Evolutionary conservation across 2,888 invertebrate species (phyloP), one percentile per base, ranked within the genome.

Genomic region (Artemia sp.): DNA sequence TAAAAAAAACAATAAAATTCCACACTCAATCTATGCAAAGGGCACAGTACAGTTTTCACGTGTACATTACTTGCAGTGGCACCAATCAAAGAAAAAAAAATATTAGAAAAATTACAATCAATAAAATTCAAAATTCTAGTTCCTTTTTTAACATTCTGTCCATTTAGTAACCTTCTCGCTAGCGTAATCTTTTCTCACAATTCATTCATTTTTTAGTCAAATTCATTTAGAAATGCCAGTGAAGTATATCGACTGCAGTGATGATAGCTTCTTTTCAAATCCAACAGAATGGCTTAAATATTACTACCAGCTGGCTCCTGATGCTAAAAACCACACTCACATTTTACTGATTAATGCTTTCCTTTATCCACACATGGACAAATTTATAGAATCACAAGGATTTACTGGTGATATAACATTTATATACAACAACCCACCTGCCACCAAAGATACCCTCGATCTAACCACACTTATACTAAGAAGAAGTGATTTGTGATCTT

Each of bases 401-500:
- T 58, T 58, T 10, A 58, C 64, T 19, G 64, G 64, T 10, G 64
- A 58, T 9, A 10, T 58, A 24, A 24, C n/a, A 10, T 58, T 58
- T 58, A n/a, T 58, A n/a, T 58, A 58, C 64, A 58, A 58, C 64
- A 58, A n/a, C 64, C 64, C 64, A 19, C 24, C 24, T 10, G 64
- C 24, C 14, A 58, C n/a, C 64, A 24, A 58, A 24, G n/a, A 58
- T 58, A 24, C 64, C 64, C 8, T 58, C 8, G 14, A 58, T 2
- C 8, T 10, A 19, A 10, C 64, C 1, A 19, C 64, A 19, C 14
- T 58, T 10, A 11, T 58, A n/a, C 24, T 58, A 19, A 58, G 64
- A 24, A 58, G 24, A 58, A 24, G 24, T 24, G 9, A 8, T 24
- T 58, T 58, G 64, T 19, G 64, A n/a, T 58, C n/a, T 8, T n/a